Evolutionary conservation across 2,113 vertebrate genomes (phyloP).

Genomic region (Cettia cetti): DNA sequence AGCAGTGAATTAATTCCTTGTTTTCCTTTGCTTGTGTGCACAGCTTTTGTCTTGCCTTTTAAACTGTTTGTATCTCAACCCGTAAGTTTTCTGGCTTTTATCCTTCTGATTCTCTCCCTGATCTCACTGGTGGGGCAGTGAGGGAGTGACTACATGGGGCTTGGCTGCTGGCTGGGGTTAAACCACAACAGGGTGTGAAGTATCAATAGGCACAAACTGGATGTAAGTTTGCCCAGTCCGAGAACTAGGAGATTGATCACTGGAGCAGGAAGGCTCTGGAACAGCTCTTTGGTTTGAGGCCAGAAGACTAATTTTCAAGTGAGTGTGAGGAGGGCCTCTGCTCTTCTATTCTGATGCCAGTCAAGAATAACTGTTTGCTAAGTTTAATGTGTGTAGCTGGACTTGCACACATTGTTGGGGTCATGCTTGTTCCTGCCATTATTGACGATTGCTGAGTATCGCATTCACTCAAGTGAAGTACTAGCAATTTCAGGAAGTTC

Average conservation of each 20-base stretch:
- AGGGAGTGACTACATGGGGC: neutral
- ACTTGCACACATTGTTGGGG: neutral
- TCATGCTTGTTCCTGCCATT: neutral
- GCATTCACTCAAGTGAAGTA: neutral
- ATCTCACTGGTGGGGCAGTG: neutral
- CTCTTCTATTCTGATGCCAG: neutral
- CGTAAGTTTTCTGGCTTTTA: neutral
- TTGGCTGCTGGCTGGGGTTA: neutral
- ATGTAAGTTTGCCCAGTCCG: neutral
- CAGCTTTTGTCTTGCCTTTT: neutral
- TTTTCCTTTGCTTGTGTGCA: neutral
- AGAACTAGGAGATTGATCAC: neutral
- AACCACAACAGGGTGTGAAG: accelerated
- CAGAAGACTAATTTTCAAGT: neutral
- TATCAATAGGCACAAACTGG: neutral
- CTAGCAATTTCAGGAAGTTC: neutral
- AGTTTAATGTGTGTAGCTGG: neutral
- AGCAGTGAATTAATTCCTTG: neutral
- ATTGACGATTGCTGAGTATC: neutral
- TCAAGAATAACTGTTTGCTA: neutral
- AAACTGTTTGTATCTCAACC: neutral
- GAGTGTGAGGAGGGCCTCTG: neutral
- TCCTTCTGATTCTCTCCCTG: neutral
- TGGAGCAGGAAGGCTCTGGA: neutral
- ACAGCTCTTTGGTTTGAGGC: neutral